Percentiles rank a stretch among this genome's conserved stretches.
These are phyloP conservation scores for Sarcophaga bullata DNA, from an alignment of 1,140 invertebrate species.

Conservation along the genomic window DNA sequence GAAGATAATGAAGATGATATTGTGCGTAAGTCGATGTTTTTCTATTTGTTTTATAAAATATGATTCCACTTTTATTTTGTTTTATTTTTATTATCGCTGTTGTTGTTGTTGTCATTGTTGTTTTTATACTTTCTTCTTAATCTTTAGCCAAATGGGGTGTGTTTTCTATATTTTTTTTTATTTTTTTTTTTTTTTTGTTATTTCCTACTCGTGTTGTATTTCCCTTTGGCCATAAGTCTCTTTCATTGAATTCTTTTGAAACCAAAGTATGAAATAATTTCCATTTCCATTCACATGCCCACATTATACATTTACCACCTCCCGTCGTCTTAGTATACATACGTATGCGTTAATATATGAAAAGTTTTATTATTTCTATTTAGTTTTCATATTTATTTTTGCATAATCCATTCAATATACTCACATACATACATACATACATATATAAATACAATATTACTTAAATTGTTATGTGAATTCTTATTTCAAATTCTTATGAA, in stretches of 20 bases:
- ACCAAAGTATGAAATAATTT: not conserved
- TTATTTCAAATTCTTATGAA: not conserved
- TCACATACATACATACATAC: not conserved
- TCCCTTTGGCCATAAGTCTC: not conserved
- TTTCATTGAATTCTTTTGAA: not conserved
- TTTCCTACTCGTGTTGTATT: not conserved
- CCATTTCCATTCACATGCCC: not conserved
- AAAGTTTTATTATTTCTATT: not conserved
- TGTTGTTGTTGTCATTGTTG: no score
- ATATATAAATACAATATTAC: no score
- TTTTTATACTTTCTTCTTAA: not conserved
- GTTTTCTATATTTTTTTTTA: no score
- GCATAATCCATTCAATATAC: not conserved
- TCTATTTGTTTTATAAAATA: not conserved
- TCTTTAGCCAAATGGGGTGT: not conserved
- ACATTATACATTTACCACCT: constrained; percentile 8
- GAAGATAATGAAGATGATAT: not conserved
- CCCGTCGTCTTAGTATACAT: not conserved
- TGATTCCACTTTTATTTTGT: not conserved
- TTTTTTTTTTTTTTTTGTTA: no score
- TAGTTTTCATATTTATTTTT: constrained; percentile 16
- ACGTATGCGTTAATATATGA: not conserved
- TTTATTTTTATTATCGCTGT: no score
- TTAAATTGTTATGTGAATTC: not conserved
- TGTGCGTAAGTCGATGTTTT: not conserved